phyloP scores from a whole-genome alignment of 2,113 vertebrate genomes.

The Aspidoscelis tigris region DNA sequence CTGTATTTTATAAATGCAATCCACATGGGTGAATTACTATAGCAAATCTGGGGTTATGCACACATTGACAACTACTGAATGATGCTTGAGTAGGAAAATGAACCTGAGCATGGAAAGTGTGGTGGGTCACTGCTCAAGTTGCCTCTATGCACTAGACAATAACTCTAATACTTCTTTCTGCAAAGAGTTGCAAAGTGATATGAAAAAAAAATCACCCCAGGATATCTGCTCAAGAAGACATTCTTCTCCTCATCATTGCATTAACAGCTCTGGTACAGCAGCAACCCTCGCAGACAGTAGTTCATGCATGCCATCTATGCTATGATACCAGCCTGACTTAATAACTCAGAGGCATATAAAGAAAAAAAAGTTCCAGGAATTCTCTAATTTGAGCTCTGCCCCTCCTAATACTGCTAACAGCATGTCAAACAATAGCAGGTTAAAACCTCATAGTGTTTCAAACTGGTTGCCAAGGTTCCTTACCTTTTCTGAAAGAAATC shows the following conservation, averaged over 20 bases:
- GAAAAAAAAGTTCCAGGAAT: neutral
- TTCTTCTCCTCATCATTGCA: neutral
- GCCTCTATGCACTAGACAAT: no score
- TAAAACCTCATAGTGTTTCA: neutral
- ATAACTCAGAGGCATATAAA: neutral
- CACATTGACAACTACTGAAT: no score
- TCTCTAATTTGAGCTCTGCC: neutral
- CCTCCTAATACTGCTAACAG: neutral
- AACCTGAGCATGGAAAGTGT: no score
- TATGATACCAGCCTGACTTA: neutral
- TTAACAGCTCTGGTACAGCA: neutral
- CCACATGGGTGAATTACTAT: no score
- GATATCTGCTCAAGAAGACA: neutral
- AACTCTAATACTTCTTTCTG: neutral
- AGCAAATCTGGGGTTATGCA: no score
- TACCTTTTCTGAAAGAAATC: neutral
- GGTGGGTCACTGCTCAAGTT: no score
- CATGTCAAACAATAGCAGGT: neutral
- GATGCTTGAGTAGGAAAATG: no score
- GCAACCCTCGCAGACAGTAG: neutral
- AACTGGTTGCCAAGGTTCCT: neutral
- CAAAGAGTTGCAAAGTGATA: neutral
- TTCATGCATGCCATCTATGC: neutral
- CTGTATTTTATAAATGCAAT: no score
- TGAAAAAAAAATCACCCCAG: neutral